Base-by-base conservation (phyloP, 2,888 invertebrate species). In the Exocentrus adspersus region DNA sequence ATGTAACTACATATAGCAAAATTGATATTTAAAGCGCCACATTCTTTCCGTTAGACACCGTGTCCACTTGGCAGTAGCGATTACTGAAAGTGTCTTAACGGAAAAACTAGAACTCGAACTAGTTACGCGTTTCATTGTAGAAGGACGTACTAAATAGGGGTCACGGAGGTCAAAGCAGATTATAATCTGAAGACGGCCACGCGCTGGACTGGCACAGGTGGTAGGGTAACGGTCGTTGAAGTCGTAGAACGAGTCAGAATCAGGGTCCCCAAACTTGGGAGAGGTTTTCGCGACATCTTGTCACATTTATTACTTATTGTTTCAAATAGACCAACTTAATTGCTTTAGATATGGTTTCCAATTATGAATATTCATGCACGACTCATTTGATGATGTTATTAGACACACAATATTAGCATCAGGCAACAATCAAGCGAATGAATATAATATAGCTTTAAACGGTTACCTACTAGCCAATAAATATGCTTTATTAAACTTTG, bases 231-330 rank as follows among this genome's bases (percentile, higher is more conserved):
- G 67, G 64, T 64, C 65, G 69, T 69, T 53, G 56, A 42, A 70
- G 64, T 68, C 64, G 64, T 65, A 70, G 66, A 70, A 68, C 68
- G 62, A 66, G 67, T 70, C 62, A 53, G 45, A 56, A 30, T 48
- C 57, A 64, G 64, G 66, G 68, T 68, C 64, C 71, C 70, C 72
- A 69, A 75, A 75, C 74, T 73, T 73, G 63, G n/a, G 67, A 70
- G 62, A 62, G 65, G 62, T 70, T 69, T 70, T 68, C 72, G 79
- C 77, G 78, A 78, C 80, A 79, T 80, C 79, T 80, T 80, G 81
- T 79, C 75, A 74, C 67, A 74, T 72, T 80, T 80, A 80, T 81
- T 80, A 78, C 78, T 78, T 79, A 80, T 80, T 80, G 80, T 81
- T 77, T 70, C 68, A 73, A 75, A 75, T 77, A 69, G 69, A 66